Evolutionary conservation across 2,797 vertebrate species (phyloP).

Genomic region (Ptychobarbus kaznakovi): DNA sequence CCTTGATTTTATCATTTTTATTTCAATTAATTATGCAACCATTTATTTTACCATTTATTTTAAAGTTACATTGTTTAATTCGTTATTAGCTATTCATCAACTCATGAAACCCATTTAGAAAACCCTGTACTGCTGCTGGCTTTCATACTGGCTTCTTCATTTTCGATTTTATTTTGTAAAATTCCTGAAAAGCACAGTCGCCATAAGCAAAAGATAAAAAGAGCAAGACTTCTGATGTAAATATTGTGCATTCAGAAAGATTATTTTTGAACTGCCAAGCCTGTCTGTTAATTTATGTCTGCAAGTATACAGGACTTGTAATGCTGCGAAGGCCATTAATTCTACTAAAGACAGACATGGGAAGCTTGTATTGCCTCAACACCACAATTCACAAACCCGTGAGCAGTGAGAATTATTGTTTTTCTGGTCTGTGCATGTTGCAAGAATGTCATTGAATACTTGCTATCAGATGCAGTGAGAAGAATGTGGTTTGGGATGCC

Average conservation of each 20-base stretch:
- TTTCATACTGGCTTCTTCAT: neutral
- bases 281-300: constrained; percentile 13
- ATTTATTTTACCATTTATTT: neutral
- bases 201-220: neutral
- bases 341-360: neutral
- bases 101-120: neutral
- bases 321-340: neutral
- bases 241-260: constrained; percentile 1
- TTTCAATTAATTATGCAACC: neutral
- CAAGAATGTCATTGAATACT: constrained; percentile 25
- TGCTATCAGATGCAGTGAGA: constrained; percentile 6
- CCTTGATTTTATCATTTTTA: neutral
- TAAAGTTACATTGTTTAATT: neutral
- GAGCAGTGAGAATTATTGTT: constrained; percentile 6
- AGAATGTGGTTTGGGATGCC: constrained; percentile 9
- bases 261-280: neutral
- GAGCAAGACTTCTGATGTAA: neutral
- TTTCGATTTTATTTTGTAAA: neutral
- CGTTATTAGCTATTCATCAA: neutral
- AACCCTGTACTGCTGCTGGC: neutral
- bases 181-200: neutral
- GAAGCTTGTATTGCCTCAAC: constrained; percentile 14
- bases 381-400: constrained; percentile 20
- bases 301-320: neutral
- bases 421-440: neutral